Conservation (phyloP, 1,140 invertebrate species). For the Bombus confusus region DNA sequence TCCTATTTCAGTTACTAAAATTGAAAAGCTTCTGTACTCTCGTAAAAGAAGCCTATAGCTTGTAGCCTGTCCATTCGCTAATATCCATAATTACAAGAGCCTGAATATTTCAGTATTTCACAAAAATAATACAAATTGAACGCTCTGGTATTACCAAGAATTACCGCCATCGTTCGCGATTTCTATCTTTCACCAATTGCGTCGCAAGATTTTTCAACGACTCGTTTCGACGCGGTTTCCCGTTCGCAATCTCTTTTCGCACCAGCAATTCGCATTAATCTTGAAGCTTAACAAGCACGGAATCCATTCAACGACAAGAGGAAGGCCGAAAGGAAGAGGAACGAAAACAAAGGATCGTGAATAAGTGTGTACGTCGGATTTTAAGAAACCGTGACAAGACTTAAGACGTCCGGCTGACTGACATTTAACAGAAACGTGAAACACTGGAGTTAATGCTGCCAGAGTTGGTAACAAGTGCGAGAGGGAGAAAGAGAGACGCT, state of each 20-base stretch:
- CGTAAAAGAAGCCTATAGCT: too few relatives aligned
- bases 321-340: neutral
- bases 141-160: too few relatives aligned
- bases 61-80: too few relatives aligned
- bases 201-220: neutral
- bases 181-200: neutral
- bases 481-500: neutral
- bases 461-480: constrained; percentile 53
- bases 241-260: neutral
- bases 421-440: constrained; percentile 73
- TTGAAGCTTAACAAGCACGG: constrained; percentile 10
- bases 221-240: neutral
- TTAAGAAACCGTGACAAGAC: constrained; percentile 80
- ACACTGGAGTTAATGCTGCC: constrained; percentile 78
- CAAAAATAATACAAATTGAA: too few relatives aligned
- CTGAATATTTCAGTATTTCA: too few relatives aligned
- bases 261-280: constrained; percentile 20
- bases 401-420: constrained; percentile 80
- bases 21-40: neutral
- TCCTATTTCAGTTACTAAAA: neutral
- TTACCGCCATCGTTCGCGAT: too few relatives aligned
- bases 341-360: constrained; percentile 68
- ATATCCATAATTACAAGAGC: too few relatives aligned
- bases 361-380: constrained; percentile 68
- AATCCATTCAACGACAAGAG: neutral